These are phyloP conservation scores for Tetranychus cinnabarinus DNA, from an alignment of 1,140 invertebrate genomes.

Conservation along the genomic window DNA sequence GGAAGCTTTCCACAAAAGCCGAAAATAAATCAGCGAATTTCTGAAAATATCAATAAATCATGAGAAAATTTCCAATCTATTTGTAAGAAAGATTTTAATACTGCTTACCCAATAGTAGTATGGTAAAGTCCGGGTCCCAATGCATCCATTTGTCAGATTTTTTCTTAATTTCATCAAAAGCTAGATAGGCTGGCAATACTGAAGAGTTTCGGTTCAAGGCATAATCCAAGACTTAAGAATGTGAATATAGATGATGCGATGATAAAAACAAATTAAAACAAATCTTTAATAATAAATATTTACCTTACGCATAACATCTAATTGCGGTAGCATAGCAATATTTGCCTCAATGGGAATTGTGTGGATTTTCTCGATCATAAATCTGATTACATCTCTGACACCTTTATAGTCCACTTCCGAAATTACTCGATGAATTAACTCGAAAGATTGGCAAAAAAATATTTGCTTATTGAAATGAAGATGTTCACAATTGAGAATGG, in stretches of 20 bases:
- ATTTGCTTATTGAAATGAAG: constrained; percentile 45
- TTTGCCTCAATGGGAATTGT: constrained; percentile 46
- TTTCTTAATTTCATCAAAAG: constrained; percentile 79
- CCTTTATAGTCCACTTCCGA: constrained; percentile 75
- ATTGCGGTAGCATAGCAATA: constrained; percentile 47
- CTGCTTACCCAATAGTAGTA: constrained; percentile 51
- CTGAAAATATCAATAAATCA: constrained; percentile 22
- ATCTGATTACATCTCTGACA: constrained; percentile 23
- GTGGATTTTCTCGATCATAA: constrained; percentile 55
- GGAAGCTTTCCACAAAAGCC: constrained; percentile 72
- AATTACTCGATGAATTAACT: constrained; percentile 58
- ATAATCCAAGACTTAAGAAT: constrained; percentile 31
- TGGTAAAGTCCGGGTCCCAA: too few relatives aligned
- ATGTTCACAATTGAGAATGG: constrained; percentile 50
- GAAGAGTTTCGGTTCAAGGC: constrained; percentile 81
- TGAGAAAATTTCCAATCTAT: too few relatives aligned
- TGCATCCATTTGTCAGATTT: constrained; percentile 42
- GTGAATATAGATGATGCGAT: neutral
- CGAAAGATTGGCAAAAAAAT: constrained; percentile 64
- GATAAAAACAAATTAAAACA: constrained; percentile 22
- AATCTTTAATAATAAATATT: neutral
- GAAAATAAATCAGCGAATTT: constrained; percentile 58
- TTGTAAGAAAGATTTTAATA: neutral
- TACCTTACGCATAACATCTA: constrained; percentile 44
- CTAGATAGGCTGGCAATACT: constrained; percentile 73